A percentile compares a stretch with the other conserved stretches of the same genome.
These are phyloP conservation scores for Perizoma flavofasciatum DNA, from an alignment of 2,888 invertebrate species.

Conservation along the genomic window DNA sequence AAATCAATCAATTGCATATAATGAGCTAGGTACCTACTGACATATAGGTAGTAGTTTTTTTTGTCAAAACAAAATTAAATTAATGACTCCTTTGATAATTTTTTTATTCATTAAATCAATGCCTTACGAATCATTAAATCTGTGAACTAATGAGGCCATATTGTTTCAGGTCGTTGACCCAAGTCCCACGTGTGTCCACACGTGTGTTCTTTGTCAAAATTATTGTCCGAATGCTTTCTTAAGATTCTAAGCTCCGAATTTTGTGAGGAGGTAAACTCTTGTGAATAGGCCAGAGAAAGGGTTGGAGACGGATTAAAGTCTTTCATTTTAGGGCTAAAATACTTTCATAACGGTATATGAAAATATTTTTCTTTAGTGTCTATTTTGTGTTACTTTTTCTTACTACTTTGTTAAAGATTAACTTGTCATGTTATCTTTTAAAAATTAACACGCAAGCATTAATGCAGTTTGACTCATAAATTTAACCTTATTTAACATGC, in stretches of 20 bases:
- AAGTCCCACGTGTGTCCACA: conserved; percentile 70
- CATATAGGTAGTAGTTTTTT: too few species aligned
- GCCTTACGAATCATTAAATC: conserved; percentile 21
- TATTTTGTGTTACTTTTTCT: too few species aligned
- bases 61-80: conserved; percentile 24
- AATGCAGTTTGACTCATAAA: too few species aligned
- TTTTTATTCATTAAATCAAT: conserved; percentile 40
- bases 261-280: conserved; percentile 63
- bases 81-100: conserved; percentile 39
- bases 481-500: too few species aligned
- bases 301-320: conserved; percentile 36
- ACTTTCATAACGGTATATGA: too few species aligned
- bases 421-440: too few species aligned
- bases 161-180: conserved; percentile 71
- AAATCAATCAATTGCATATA: too few species aligned
- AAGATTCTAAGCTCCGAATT: conserved; percentile 64
- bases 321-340: too few species aligned
- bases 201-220: conserved; percentile 70
- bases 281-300: conserved; percentile 38
- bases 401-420: too few species aligned
- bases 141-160: conserved; percentile 56
- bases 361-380: too few species aligned
- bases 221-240: conserved; percentile 67
- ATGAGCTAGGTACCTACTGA: too few species aligned
- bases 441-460: too few species aligned